Evolutionary conservation across 2,113 vertebrate species (phyloP).

Genomic region (Melanocharis versteri): DNA sequence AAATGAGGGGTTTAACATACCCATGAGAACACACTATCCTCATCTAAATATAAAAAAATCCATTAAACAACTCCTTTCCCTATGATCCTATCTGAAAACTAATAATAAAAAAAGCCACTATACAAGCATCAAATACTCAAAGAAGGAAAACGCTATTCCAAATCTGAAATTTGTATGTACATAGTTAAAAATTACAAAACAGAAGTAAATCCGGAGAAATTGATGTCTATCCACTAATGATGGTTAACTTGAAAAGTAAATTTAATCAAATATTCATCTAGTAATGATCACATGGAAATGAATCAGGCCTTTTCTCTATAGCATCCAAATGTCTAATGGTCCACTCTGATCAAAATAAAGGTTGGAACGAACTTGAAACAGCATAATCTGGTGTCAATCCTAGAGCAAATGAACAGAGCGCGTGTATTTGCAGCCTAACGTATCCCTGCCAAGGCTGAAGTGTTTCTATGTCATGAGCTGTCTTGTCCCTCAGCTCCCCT

Average conservation of each 20-base stretch:
- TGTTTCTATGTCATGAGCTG: not conserved
- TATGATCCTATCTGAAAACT: not conserved
- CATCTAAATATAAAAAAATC: not conserved
- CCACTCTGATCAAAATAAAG: not conserved
- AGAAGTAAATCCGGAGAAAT: not conserved
- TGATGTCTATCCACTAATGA: not conserved
- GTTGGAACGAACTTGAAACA: not conserved
- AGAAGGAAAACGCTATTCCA: not conserved
- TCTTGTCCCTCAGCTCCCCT: not conserved
- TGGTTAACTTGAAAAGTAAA: not conserved
- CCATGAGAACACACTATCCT: not conserved
- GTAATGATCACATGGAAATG: not conserved
- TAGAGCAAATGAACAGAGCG: fast-evolving
- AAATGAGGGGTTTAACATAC: not conserved
- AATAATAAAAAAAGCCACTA: not conserved
- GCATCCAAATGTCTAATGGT: not conserved
- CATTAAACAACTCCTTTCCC: not conserved
- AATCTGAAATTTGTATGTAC: not conserved
- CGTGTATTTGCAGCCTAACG: not conserved
- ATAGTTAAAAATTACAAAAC: not conserved
- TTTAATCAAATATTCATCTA: not conserved
- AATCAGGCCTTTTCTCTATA: not conserved
- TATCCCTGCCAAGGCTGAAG: not conserved
- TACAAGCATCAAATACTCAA: not conserved
- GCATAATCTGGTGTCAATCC: not conserved